Evolutionary conservation across 1,140 invertebrate species (phyloP).

Genomic region (Cardiocondyla obscurior): DNA sequence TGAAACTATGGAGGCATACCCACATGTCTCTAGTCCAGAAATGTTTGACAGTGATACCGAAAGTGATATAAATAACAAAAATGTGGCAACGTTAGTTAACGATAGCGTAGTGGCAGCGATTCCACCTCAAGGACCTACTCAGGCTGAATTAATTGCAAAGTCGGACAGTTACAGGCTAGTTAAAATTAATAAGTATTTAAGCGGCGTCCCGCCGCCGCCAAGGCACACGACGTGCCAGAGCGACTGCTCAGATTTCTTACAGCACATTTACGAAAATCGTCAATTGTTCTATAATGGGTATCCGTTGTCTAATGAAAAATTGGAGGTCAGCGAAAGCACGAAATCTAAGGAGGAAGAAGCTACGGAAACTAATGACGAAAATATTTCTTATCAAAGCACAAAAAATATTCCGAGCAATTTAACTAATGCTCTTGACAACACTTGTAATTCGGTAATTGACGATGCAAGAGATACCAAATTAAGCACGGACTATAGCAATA

Average conservation of each 20-base stretch:
- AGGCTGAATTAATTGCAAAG: conserved; percentile 72
- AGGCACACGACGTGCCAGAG: conserved; percentile 86
- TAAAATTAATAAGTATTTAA: conserved; percentile 78
- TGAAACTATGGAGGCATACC: conserved; percentile 10
- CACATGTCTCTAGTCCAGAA: conserved; percentile 77
- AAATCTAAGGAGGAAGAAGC: conserved; percentile 21
- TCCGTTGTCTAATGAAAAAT: conserved; percentile 64
- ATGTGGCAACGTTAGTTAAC: conserved; percentile 18
- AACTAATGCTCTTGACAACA: conserved; percentile 75
- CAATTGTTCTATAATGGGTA: conserved; percentile 79
- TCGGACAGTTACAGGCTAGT: conserved; percentile 72
- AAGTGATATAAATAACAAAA: conserved; percentile 55
- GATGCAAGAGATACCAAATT: background rate
- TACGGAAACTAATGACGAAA: conserved; percentile 35
- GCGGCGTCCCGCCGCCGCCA: conserved; percentile 87
- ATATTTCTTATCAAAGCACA: conserved; percentile 41
- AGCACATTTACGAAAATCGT: conserved; percentile 80
- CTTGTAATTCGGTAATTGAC: conserved; percentile 66
- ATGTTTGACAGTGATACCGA: conserved; percentile 80
- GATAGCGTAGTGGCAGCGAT: background rate
- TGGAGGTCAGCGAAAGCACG: conserved; percentile 61
- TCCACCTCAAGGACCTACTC: conserved; percentile 69
- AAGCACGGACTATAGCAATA: conserved; percentile 1
- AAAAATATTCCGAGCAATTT: conserved; percentile 72
- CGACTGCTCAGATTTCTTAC: conserved; percentile 86